Evolutionary conservation across 2,888 invertebrate genomes (phyloP), one percentile per base, ranked within the genome.

Genomic region (Lycaena phlaeas): DNA sequence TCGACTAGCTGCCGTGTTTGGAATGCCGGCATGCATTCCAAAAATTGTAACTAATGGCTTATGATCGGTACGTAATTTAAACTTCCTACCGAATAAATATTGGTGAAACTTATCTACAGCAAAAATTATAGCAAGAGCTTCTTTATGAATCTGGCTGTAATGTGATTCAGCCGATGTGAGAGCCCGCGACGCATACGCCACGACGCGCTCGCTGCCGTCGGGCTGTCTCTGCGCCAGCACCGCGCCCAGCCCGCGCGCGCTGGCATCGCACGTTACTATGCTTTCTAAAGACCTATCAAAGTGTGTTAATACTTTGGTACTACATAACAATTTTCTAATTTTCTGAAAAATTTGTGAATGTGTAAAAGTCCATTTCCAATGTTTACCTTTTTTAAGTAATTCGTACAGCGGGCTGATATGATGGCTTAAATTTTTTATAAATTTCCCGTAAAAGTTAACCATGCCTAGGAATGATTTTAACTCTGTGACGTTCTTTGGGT

Each of bases 1-100:
- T 17, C 57, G 48, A 30, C 53, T 54, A 9, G 64, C 56, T n/a
- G 59, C 56, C 29, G 58, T 49, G 6, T 36, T 43, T 27, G 51
- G 63, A 46, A 51, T 63, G 12, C 50, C 56, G 15, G 49, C 44
- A 50, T 55, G 57, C 2, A 41, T 39, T 1, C 55, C 54, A 29
- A 75, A 64, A 27, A 78, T 63, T 6, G 54, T 48, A 3, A 52
- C 49, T 2, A 82, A 46, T 0, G 78, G 75, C 42, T 71, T 59
- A 43, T 72, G 66, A 45, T 75, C 73, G 0, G 70, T 73, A 6
- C 59, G 14, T 4, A 73, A 43, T 1, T 47, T 55, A 14, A 53
- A 53, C 7, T 31, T 28, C n/a, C 42, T 27, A 4, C 45, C 47
- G 22, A 36, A 53, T 12, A 50, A 34, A 27, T 52, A 54, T 11